Base-by-base conservation (phyloP, 2,797 vertebrate genomes). In the Spea hammondii region DNA sequence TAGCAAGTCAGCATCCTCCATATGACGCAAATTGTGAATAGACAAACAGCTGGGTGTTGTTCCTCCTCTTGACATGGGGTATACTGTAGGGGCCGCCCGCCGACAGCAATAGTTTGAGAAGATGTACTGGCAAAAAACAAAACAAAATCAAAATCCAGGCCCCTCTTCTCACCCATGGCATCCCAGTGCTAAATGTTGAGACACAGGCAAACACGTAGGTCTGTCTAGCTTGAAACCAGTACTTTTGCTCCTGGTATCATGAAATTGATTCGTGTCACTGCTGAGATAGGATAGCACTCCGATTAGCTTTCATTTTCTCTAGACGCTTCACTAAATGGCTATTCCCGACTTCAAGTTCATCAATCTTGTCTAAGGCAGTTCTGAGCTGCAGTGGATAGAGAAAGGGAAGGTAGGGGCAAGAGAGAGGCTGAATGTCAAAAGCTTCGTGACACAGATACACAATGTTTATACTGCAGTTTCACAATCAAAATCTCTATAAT, bases 341-440 rank as follows among this genome's bases (percentile, higher is more conserved):
- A 6, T 99, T 98, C 91, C 94, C 96, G 1, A 95, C 94, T 89
- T 99, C 96, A 0, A 99, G 93, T 83, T 99, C 97, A n/a, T 98
- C 96, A 0, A 94, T 87, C 86, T 96, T 98, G 87, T 99, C 97
- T 90, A 98, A 73, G 0, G 97, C 95, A 0, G 95, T 93, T 32
- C 96, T 95, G 48, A 99, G 86, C 97, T 99, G 87, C 71, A 66
- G 6, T n/a, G 6, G n/a, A 59, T 53, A 4, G 51, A 11, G 51
- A 8, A 7, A 53, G n/a, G 5, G 54, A 5, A 72, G 6, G 14
- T 50, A 53, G 3, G 8, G 12, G 62, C 32, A 65, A 85, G 68
- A 1, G 66, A 62, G 77, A 0, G 59, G 4, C 0, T 45, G 12
- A 17, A 44, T 32, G 32, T 32, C 32, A 5, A 12, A 45, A 55